phyloP scores from a whole-genome alignment of 30 jellyfish, hydroid and myxozoan genomes.

The Pelagia noctiluca region DNA sequence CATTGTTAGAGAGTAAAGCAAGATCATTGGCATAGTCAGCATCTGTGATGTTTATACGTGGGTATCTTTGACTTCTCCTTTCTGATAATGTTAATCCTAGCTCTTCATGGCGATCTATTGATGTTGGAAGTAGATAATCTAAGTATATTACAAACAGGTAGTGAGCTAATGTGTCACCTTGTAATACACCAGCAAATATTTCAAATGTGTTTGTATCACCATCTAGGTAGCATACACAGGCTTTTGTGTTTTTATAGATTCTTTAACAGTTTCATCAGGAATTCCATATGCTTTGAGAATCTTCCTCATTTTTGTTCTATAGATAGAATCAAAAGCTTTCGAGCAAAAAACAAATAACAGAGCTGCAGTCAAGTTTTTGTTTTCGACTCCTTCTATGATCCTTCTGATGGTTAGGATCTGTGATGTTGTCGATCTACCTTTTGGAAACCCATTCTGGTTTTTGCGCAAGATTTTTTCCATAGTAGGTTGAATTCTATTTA shows the following conservation, averaged over 20 bases:
- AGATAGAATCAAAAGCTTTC: constrained; percentile 22
- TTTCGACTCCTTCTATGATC: constrained; percentile 42
- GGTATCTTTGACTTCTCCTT: no score
- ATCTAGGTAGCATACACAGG: constrained; percentile 24
- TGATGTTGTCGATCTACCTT: constrained; percentile 25
- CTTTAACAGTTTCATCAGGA: constrained; percentile 11
- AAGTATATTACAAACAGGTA: constrained; percentile 16
- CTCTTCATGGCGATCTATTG: no score
- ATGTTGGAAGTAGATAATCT: no score
- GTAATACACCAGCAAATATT: constrained; percentile 12
- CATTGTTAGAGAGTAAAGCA: no score
- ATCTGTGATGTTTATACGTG: no score
- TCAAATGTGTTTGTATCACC: constrained; percentile 25
- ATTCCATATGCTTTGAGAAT: constrained; percentile 38
- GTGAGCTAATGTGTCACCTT: constrained; percentile 71
- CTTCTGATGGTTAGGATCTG: constrained; percentile 21
- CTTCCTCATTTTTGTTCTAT: constrained; percentile 34
- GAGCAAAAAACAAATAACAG: background rate
- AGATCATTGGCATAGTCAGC: no score
- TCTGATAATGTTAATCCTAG: no score
- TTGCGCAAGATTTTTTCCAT: constrained; percentile 29
- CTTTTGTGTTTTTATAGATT: constrained; percentile 22
- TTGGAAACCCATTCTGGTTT: constrained; percentile 43
- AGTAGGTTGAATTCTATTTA: constrained; percentile 18
- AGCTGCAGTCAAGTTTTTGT: background rate